A percentile compares a stretch with the other conserved stretches of the same genome.
These are phyloP conservation scores for Chiroxiphia lanceolata DNA, from an alignment of 2,797 vertebrate species.

Conservation along the genomic window DNA sequence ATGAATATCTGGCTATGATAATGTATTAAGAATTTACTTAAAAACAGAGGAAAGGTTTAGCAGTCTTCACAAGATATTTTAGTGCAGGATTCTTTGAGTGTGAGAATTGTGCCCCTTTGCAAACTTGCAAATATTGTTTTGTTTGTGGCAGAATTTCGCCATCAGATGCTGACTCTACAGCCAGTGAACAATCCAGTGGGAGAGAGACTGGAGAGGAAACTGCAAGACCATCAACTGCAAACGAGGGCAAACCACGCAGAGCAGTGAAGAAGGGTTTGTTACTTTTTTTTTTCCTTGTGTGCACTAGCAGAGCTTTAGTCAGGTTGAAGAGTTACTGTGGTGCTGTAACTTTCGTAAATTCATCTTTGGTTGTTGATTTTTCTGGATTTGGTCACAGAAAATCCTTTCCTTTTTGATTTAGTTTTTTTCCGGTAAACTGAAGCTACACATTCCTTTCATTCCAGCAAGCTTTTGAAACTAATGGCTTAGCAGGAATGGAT, in stretches of 20 bases:
- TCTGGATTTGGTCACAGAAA: neutral
- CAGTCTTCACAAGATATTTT: neutral
- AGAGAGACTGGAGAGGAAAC: conserved; percentile 89
- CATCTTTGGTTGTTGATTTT: neutral
- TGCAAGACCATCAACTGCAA: conserved; percentile 78
- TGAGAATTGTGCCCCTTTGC: neutral
- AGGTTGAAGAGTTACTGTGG: neutral
- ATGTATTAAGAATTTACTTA: neutral
- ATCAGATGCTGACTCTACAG: conserved; percentile 91
- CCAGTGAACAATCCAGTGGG: conserved; percentile 91
- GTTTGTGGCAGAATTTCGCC: conserved; percentile 84
- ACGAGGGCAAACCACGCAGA: conserved; percentile 82
- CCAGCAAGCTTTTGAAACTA: neutral
- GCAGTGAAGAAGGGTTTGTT: conserved; percentile 83
- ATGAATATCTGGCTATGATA: neutral
- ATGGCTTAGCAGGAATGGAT: neutral
- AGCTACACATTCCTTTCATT: neutral
- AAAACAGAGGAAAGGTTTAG: neutral
- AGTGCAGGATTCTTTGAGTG: neutral
- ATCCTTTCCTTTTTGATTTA: neutral
- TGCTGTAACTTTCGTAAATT: neutral
- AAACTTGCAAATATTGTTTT: neutral
- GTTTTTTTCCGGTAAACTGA: neutral
- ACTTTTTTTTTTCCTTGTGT: neutral
- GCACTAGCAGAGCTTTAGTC: neutral